These are phyloP conservation scores for Uropsilus gracilis DNA, from an alignment of 2,113 vertebrate genomes.

Conservation along the genomic window DNA sequence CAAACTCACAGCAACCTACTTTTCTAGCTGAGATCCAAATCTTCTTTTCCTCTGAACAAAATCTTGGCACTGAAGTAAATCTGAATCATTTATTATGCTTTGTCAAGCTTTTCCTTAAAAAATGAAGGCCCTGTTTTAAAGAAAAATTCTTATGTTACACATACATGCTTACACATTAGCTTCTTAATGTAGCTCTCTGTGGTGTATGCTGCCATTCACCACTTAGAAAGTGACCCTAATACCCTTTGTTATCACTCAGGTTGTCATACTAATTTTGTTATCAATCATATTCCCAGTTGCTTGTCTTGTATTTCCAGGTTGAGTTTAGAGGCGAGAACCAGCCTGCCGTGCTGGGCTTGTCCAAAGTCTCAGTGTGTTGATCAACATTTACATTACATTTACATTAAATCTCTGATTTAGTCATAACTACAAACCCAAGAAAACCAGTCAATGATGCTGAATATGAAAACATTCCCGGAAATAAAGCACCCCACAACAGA, in stretches of 20 bases:
- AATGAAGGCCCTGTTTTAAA: slow-evolving; percentile 54
- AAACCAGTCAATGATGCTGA: background rate
- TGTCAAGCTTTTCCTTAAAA: slow-evolving; percentile 7
- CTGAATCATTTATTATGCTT: slow-evolving; percentile 57
- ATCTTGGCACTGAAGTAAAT: slow-evolving; percentile 73
- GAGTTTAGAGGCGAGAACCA: background rate
- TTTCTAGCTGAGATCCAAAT: slow-evolving; percentile 73
- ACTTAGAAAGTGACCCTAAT: background rate
- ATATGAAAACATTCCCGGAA: slow-evolving; percentile 2
- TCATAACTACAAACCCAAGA: background rate
- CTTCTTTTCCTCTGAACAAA: slow-evolving; percentile 54
- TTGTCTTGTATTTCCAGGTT: background rate
- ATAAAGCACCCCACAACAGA: background rate
- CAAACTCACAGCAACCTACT: slow-evolving; percentile 59
- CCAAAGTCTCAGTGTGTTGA: background rate
- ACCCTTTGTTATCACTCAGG: background rate
- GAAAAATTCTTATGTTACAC: slow-evolving; percentile 52
- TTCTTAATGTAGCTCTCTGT: background rate
- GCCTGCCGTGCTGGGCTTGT: background rate
- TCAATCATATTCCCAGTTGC: background rate
- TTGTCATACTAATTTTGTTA: background rate
- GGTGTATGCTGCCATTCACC: background rate
- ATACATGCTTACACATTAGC: slow-evolving; percentile 56
- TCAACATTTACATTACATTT: background rate
- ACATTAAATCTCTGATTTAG: background rate